Percentiles rank a stretch among this genome's conserved stretches.
Conservation (phyloP, 2,797 vertebrate genomes). For the Limosa lapponica region DNA sequence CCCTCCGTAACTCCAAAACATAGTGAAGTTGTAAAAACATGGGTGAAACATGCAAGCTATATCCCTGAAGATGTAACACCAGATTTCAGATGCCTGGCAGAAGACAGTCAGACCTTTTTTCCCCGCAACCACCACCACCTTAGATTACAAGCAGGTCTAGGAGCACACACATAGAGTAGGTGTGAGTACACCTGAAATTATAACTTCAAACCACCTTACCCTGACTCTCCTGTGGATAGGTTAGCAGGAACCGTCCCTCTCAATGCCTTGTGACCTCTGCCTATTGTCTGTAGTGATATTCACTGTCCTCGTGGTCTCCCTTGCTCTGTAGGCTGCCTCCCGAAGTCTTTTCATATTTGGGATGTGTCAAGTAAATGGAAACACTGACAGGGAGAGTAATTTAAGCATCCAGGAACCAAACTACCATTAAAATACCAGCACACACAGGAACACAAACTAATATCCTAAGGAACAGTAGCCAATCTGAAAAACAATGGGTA, state of each 20-base stretch:
- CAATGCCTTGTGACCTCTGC: neutral
- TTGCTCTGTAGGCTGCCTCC: neutral
- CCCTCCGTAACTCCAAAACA: neutral
- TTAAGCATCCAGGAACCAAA: neutral
- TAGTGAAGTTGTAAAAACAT: neutral
- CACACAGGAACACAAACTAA: neutral
- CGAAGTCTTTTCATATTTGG: neutral
- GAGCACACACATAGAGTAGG: neutral
- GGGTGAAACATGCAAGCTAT: neutral
- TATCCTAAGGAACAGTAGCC: neutral
- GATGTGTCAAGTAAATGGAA: neutral
- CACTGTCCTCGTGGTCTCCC: fast-evolving
- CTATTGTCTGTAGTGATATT: neutral
- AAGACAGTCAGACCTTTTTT: neutral
- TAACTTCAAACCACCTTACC: neutral
- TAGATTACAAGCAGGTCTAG: neutral
- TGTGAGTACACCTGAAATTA: neutral
- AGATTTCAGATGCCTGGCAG: neutral
- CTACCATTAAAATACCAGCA: neutral
- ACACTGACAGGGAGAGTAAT: neutral
- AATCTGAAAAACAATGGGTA: conserved; percentile 8
- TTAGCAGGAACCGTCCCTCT: neutral
- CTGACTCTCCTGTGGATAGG: neutral
- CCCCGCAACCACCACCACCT: neutral
- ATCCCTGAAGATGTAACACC: neutral